Evolutionary conservation across 2,113 vertebrate genomes (phyloP).

Genomic region (Patagioenas fasciata): DNA sequence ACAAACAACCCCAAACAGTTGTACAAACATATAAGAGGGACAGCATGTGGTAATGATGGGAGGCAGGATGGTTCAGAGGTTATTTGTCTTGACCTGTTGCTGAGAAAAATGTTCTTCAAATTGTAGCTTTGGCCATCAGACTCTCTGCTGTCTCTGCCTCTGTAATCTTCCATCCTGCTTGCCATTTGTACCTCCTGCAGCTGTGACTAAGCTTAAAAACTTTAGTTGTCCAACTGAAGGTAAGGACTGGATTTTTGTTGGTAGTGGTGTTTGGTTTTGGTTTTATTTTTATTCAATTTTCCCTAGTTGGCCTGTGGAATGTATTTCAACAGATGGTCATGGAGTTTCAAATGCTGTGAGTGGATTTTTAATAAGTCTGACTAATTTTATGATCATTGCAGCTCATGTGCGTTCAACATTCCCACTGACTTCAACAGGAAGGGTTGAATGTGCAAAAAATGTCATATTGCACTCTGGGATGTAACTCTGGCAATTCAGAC

Average conservation of each 20-base stretch:
- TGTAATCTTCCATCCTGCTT: background rate
- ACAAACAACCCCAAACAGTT: background rate
- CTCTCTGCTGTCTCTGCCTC: background rate
- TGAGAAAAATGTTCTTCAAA: background rate
- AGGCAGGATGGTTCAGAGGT: background rate
- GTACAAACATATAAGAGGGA: background rate
- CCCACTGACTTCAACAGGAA: background rate
- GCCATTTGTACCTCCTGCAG: background rate
- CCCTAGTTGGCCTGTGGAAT: conserved; percentile 18
- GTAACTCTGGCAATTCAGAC: background rate
- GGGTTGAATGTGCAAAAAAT: background rate
- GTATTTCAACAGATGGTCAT: conserved; percentile 58
- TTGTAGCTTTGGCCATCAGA: background rate
- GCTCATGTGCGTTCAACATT: conserved; percentile 28
- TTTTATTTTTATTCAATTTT: background rate
- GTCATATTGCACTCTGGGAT: background rate
- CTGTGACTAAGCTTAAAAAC: background rate
- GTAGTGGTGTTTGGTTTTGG: background rate
- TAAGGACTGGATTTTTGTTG: background rate
- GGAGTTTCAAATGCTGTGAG: conserved; percentile 51
- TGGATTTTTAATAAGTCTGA: conserved; percentile 70
- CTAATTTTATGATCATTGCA: conserved; percentile 62
- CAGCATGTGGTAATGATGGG: background rate
- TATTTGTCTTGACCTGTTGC: background rate
- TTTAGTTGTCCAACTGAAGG: background rate